Evolutionary conservation across 2,888 invertebrate species (phyloP), one percentile per base, ranked within the genome.

Genomic region (Campaea margaritaria): DNA sequence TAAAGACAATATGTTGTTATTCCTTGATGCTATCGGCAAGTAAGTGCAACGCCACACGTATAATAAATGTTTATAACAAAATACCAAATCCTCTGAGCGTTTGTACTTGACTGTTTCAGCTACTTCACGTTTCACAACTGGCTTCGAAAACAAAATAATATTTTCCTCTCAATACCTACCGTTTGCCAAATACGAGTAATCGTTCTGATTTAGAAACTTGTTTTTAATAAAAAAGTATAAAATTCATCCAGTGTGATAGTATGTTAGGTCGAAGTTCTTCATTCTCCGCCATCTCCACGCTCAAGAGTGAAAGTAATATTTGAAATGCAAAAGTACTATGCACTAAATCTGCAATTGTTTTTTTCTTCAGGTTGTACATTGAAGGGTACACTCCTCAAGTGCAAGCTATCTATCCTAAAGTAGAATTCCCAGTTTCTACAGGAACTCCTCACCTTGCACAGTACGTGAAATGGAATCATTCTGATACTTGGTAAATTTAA

Each of bases 381-480:
- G 93, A 93, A 63, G 99, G 99, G 3, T 86, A 95, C 28, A 94
- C 95, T 62, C 94, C 96, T 0, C 93, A 95, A 67, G 81, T 97
- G 0, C 89, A 95, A 9, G 94, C 93, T 12, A 82, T 99, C 0
- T 98, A 97, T 81, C 96, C 97, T 0, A 84, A 93, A 58, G 88
- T 97, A 0, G 80, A 94, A 51, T 97, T 94, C 75, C 98, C 98
- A 0, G 98, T 98, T 0, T 96, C 97, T 0, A 93, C 96, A 11
- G 96, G 96, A 34, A 98, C 98, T 0, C 95, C 96, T 0, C 95
- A 96, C 93, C 93, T 98, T 21, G 95, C 96, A 0, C 95, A 97
- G 10, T 86, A 96, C 11, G 93, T 98, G 13, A 93, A 94, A 68
- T 98, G 98, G 97, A 96, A 97, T 63, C 98, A 98, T 74, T 86